A percentile compares a stretch with the other conserved stretches of the same genome.
phyloP scores from a whole-genome alignment of 2,888 invertebrate genomes.

The Campoplex nolae region DNA sequence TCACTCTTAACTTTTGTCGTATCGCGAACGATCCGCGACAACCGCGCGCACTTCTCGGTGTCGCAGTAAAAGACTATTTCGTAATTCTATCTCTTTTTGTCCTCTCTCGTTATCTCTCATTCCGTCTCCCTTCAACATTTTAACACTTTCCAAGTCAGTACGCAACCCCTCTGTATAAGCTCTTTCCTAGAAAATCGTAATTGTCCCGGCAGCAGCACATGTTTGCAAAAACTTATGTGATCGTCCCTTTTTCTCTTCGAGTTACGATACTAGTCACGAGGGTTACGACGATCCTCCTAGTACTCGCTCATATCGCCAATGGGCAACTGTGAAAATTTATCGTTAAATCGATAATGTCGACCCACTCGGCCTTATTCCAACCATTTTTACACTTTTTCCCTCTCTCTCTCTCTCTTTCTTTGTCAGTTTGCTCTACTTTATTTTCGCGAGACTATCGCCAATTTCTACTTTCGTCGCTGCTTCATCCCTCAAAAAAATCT shows the following conservation, averaged over 20 bases:
- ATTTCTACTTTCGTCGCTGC: too few relatives aligned
- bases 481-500: not conserved
- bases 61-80: constrained; percentile 41
- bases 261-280: constrained; percentile 28
- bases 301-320: constrained; percentile 27
- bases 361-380: constrained; percentile 12
- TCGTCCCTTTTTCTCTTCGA: constrained; percentile 32
- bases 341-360: constrained; percentile 64
- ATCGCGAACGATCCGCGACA: constrained; percentile 55
- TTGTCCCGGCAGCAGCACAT: constrained; percentile 49
- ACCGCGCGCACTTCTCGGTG: constrained; percentile 12
- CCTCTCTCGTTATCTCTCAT: constrained; percentile 30
- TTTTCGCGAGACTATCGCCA: not conserved
- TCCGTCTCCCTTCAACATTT: not conserved
- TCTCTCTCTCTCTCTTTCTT: too few relatives aligned
- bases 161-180: constrained; percentile 36
- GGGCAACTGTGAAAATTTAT: constrained; percentile 56
- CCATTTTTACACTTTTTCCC: not conserved
- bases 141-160: constrained; percentile 9
- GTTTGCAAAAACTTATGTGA: constrained; percentile 40
- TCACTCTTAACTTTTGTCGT: constrained; percentile 59
- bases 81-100: constrained; percentile 13
- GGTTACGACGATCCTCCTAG: constrained; percentile 46
- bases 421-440: not conserved
- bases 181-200: constrained; percentile 68